Evolutionary conservation across 2,888 invertebrate species (phyloP).

Genomic region (Sinopyrophorus schimmeli): DNA sequence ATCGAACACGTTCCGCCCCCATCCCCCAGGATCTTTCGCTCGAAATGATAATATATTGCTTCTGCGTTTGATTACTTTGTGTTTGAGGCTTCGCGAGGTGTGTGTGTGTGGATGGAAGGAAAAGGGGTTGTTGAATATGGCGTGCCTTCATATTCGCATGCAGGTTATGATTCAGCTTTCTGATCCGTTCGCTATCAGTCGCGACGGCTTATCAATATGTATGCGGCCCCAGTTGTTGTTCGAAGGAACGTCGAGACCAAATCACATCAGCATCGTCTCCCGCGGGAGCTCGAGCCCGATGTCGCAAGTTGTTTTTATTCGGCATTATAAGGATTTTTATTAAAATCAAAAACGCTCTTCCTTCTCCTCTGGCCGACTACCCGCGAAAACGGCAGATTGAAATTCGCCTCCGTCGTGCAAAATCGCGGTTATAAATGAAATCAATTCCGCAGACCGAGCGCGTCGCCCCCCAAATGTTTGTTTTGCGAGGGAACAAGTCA

Average conservation of each 20-base stretch:
- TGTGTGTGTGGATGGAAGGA: too few species aligned
- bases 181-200: constrained; percentile 37
- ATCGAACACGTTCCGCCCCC: constrained; percentile 28
- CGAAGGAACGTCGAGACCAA: constrained; percentile 34
- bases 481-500: constrained; percentile 46
- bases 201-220: constrained; percentile 45
- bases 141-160: constrained; percentile 36
- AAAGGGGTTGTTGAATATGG: constrained; percentile 11
- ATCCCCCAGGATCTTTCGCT: constrained; percentile 25
- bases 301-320: constrained; percentile 38
- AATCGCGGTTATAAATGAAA: constrained; percentile 48
- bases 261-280: constrained; percentile 38
- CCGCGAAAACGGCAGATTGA: constrained; percentile 39
- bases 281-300: constrained; percentile 28
- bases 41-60: constrained; percentile 35
- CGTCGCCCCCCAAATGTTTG: constrained; percentile 43
- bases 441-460: constrained; percentile 45
- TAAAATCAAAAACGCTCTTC: constrained; percentile 41
- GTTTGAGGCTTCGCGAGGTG: constrained; percentile 14
- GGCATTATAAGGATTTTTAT: constrained; percentile 37
- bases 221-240: constrained; percentile 38
- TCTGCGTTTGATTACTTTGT: constrained; percentile 34
- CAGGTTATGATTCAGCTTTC: constrained; percentile 37
- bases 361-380: constrained; percentile 29
- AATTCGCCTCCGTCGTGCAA: constrained; percentile 45